These are phyloP conservation scores for Alfaro cultratus DNA, from an alignment of 2,797 vertebrate species.

Conservation along the genomic window DNA sequence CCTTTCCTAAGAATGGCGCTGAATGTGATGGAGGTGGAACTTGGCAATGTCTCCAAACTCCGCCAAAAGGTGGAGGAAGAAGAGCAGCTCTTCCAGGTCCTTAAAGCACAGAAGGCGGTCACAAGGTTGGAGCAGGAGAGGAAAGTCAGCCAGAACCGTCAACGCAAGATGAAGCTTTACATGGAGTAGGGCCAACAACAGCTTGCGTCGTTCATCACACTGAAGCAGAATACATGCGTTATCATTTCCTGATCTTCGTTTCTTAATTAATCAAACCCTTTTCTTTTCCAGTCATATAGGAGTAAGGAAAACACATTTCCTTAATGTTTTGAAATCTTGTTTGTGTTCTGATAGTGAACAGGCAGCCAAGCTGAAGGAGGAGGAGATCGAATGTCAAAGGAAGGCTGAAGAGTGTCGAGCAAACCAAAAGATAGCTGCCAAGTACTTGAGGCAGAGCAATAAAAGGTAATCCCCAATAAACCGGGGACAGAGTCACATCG, in stretches of 20 bases:
- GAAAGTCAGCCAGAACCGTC: constrained; percentile 59
- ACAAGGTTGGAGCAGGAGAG: constrained; percentile 76
- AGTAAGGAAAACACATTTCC: background rate
- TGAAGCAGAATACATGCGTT: background rate
- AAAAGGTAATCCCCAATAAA: constrained; percentile 79
- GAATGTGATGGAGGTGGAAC: constrained; percentile 81
- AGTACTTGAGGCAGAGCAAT: constrained; percentile 85
- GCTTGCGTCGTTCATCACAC: background rate
- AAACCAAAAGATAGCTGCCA: constrained; percentile 75
- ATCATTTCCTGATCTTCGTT: background rate
- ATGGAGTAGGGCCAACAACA: constrained; percentile 72
- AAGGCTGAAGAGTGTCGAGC: constrained; percentile 71
- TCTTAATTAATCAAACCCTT: background rate
- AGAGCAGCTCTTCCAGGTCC: constrained; percentile 65
- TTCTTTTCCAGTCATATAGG: background rate
- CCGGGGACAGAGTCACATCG: constrained; percentile 11
- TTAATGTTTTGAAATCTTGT: constrained; percentile 7
- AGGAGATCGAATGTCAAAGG: constrained; percentile 69
- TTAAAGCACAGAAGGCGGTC: constrained; percentile 60
- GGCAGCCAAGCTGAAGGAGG: constrained; percentile 55
- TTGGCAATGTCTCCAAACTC: constrained; percentile 71
- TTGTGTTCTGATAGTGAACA: constrained; percentile 75
- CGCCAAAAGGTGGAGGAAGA: constrained; percentile 67
- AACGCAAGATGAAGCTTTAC: constrained; percentile 59
- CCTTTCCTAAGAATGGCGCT: constrained; percentile 71